These are phyloP conservation scores for Gymnocephalus cernua DNA, from an alignment of 2,113 vertebrate species.

Conservation along the genomic window DNA sequence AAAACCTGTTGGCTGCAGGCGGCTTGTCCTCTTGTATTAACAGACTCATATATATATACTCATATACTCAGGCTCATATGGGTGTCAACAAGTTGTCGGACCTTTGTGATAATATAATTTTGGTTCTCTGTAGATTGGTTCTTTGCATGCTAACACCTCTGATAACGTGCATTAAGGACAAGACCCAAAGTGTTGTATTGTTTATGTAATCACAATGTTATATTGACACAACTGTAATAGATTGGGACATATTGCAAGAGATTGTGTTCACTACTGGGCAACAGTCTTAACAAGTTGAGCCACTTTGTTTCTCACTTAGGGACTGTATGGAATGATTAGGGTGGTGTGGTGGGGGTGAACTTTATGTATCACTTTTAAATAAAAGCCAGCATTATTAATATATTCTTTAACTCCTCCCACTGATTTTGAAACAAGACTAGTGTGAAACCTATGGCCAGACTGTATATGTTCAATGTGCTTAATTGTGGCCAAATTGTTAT, in stretches of 20 bases:
- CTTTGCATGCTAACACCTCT: conserved; percentile 10
- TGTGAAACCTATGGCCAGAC: too few species aligned
- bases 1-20: conserved; percentile 50
- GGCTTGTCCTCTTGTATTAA: conserved; percentile 25
- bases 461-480: too few species aligned
- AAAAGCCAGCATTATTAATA: not conserved
- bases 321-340: not conserved
- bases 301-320: conserved; percentile 10
- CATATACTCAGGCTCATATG: conserved; percentile 1
- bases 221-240: conserved; percentile 55
- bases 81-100: conserved; percentile 46
- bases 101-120: conserved; percentile 39
- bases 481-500: too few species aligned
- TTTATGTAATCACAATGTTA: conserved; percentile 33
- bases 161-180: conserved; percentile 16
- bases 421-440: too few species aligned
- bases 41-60: too few species aligned
- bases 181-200: not conserved
- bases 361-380: not conserved
- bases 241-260: conserved; percentile 29
- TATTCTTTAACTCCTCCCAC: not conserved
- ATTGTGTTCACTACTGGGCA: conserved; percentile 2
- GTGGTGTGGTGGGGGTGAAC: not conserved
- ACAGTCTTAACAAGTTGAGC: not conserved
- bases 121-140: not conserved